phyloP scores from a whole-genome alignment of 2,888 invertebrate genomes.

The Philaethria dido region DNA sequence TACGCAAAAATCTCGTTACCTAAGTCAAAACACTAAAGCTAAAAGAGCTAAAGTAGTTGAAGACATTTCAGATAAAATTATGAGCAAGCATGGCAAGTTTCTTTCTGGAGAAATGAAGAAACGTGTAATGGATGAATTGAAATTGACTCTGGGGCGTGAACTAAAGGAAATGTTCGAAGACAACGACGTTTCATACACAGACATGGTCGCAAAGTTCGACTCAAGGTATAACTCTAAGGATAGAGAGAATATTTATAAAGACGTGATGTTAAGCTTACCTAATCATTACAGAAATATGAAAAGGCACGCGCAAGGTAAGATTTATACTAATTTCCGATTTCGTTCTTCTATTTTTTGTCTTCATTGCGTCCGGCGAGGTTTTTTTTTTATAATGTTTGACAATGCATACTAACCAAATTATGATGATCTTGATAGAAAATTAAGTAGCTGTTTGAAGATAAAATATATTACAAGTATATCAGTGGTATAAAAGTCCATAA shows the following conservation, averaged over 20 bases:
- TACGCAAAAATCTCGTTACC: conserved; percentile 8
- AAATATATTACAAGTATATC: neutral
- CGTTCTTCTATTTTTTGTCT: conserved; percentile 5
- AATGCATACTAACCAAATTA: neutral
- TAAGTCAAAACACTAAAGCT: conserved; percentile 44
- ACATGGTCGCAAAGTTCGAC: conserved; percentile 67
- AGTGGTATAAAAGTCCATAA: neutral
- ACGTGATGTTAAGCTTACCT: conserved; percentile 61
- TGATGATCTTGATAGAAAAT: conserved; percentile 2
- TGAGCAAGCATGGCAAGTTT: conserved; percentile 55
- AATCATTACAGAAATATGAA: conserved; percentile 56
- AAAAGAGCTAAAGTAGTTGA: conserved; percentile 67
- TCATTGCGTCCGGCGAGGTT: neutral
- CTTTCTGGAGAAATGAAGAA: conserved; percentile 51
- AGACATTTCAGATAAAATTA: conserved; percentile 60
- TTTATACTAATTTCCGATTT: conserved; percentile 23
- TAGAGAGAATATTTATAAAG: conserved; percentile 61
- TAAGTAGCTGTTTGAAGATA: neutral
- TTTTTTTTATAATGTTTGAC: neutral
- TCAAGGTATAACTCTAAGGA: conserved; percentile 57
- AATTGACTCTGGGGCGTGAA: conserved; percentile 50
- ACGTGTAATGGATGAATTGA: conserved; percentile 58
- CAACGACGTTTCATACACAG: conserved; percentile 68
- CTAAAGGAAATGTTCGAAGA: conserved; percentile 64
- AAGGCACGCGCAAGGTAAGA: conserved; percentile 66